These are phyloP conservation scores for Esox lucius DNA, from an alignment of 2,797 vertebrate species.

Conservation along the genomic window DNA sequence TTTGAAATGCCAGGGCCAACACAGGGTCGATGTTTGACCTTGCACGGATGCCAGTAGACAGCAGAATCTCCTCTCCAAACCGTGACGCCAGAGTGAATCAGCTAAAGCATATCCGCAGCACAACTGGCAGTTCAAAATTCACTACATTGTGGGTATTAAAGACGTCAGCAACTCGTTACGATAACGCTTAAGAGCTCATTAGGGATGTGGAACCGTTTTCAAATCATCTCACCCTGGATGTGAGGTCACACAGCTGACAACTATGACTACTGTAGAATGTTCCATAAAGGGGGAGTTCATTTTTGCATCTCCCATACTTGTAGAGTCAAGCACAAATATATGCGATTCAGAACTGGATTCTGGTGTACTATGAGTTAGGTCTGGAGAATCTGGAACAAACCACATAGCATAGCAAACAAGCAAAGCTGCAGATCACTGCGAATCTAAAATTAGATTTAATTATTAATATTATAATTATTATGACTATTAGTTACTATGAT, in stretches of 20 bases:
- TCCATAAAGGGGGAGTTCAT: neutral
- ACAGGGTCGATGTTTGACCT: no score
- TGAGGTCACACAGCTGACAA: neutral
- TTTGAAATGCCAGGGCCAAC: no score
- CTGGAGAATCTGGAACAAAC: no score
- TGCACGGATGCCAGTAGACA: slow-evolving; percentile 3
- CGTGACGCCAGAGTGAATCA: slow-evolving; percentile 24
- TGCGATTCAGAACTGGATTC: no score
- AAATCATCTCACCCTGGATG: neutral
- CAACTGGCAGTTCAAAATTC: neutral
- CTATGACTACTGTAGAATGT: neutral
- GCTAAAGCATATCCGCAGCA: slow-evolving; percentile 15
- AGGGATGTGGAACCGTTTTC: neutral
- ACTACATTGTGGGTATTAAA: neutral
- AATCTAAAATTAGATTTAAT: no score
- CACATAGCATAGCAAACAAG: no score
- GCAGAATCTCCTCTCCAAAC: slow-evolving; percentile 18
- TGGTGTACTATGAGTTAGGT: no score
- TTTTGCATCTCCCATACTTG: slow-evolving; percentile 8
- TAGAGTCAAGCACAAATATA: no score
- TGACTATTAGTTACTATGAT: no score
- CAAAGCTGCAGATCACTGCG: no score
- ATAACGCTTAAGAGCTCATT: neutral
- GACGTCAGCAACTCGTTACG: neutral
- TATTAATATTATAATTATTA: no score